A percentile compares a stretch with the other conserved stretches of the same genome.
These are phyloP conservation scores for Neuroterus valhalla DNA, from an alignment of 1,140 invertebrate species.

Conservation along the genomic window DNA sequence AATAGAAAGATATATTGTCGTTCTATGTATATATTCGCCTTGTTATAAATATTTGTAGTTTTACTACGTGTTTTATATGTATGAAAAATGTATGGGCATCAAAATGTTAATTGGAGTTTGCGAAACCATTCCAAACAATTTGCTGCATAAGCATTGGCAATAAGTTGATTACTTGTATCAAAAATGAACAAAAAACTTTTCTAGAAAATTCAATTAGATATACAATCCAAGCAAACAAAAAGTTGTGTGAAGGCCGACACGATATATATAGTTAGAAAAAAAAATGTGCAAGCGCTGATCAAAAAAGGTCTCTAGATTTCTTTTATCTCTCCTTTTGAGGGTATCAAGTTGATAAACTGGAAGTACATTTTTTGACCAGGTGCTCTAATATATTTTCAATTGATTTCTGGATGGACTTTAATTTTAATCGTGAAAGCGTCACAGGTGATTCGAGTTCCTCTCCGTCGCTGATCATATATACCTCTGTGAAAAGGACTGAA, in stretches of 20 bases:
- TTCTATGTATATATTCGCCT: slow-evolving; percentile 28
- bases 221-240: background rate
- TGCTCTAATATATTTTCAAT: too few relatives aligned
- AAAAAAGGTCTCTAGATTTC: too few relatives aligned
- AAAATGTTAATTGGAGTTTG: slow-evolving; percentile 5
- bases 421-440: background rate
- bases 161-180: background rate
- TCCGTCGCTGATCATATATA: background rate
- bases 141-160: slow-evolving; percentile 5
- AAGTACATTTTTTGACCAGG: too few relatives aligned
- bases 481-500: background rate
- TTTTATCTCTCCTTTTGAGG: too few relatives aligned
- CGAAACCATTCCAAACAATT: too few relatives aligned
- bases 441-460: slow-evolving; percentile 18
- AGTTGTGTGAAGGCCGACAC: background rate
- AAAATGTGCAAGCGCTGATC: too few relatives aligned
- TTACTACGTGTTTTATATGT: slow-evolving; percentile 25
- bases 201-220: slow-evolving; percentile 26
- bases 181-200: slow-evolving; percentile 8
- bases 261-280: too few relatives aligned
- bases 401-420: background rate
- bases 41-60: slow-evolving; percentile 31
- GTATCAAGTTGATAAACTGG: too few relatives aligned
- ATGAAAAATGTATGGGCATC: background rate
- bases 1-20: background rate